Conservation (phyloP, 2,888 invertebrate genomes). For the Spisula subtruncata region DNA sequence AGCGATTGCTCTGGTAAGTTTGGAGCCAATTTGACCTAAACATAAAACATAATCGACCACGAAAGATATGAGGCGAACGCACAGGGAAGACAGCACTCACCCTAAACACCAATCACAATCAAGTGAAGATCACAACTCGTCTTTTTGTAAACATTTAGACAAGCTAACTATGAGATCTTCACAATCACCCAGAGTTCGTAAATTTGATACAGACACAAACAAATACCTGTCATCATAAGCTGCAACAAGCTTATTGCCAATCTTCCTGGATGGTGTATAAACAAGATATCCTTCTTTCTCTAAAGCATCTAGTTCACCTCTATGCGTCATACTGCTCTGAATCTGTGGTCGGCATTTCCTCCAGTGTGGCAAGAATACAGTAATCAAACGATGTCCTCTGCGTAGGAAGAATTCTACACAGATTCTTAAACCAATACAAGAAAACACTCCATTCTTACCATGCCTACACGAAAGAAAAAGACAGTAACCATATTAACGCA, state of each 20-base stretch:
- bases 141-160: too few species aligned
- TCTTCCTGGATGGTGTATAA: constrained; percentile 96
- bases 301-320: constrained; percentile 90
- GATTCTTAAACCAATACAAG: constrained; percentile 92
- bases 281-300: constrained; percentile 95
- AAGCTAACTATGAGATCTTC: too few species aligned
- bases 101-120: too few species aligned
- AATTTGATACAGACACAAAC: too few species aligned
- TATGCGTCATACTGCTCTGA: constrained; percentile 88
- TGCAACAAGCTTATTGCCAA: constrained; percentile 90
- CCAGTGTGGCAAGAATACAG: constrained; percentile 92
- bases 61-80: too few species aligned
- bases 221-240: constrained; percentile 85
- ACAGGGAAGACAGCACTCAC: too few species aligned
- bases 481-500: neutral
- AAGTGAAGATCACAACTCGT: too few species aligned
- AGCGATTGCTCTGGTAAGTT: too few species aligned
- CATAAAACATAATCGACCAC: too few species aligned
- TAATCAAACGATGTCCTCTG: constrained; percentile 90
- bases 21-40: too few species aligned
- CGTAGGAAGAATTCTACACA: constrained; percentile 93
- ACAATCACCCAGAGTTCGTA: too few species aligned
- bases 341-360: constrained; percentile 88
- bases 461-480: constrained; percentile 90
- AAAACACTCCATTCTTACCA: constrained; percentile 93